phyloP scores from a whole-genome alignment of 2,113 vertebrate species.

The Lepus europaeus region DNA sequence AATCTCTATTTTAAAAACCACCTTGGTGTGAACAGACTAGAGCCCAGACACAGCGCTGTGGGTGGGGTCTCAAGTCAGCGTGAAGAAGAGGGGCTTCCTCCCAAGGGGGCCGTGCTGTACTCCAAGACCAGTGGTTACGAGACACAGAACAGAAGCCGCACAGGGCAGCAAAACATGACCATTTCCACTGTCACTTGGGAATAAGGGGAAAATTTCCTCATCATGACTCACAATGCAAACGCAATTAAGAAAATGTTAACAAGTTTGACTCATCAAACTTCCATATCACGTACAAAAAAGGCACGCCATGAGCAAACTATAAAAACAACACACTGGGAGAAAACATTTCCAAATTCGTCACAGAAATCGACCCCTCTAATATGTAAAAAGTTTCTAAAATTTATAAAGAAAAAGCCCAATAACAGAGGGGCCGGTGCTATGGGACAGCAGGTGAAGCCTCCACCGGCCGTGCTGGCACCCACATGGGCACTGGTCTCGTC shows the following conservation, averaged over 20 bases:
- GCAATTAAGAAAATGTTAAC: background rate
- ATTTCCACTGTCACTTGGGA: background rate
- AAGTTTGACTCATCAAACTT: background rate
- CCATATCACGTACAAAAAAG: background rate
- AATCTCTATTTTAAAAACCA: background rate
- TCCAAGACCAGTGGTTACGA: background rate
- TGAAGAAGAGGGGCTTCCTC: background rate
- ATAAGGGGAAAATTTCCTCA: background rate
- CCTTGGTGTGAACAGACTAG: background rate
- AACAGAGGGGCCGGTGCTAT: too few relatives aligned
- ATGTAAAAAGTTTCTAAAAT: background rate
- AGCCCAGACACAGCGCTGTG: background rate
- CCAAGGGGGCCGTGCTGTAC: background rate
- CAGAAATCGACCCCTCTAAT: background rate
- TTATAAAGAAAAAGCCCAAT: background rate
- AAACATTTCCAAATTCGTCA: background rate
- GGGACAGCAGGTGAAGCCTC: too few relatives aligned
- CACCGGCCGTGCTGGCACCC: too few relatives aligned
- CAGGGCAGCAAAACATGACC: background rate
- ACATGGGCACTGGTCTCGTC: too few relatives aligned
- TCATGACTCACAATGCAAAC: background rate
- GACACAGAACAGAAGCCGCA: background rate
- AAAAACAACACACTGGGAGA: background rate
- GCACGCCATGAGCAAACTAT: background rate
- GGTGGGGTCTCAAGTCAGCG: background rate